Base-by-base conservation (phyloP, 2,888 invertebrate species). In the Pachydiplax longipennis region DNA sequence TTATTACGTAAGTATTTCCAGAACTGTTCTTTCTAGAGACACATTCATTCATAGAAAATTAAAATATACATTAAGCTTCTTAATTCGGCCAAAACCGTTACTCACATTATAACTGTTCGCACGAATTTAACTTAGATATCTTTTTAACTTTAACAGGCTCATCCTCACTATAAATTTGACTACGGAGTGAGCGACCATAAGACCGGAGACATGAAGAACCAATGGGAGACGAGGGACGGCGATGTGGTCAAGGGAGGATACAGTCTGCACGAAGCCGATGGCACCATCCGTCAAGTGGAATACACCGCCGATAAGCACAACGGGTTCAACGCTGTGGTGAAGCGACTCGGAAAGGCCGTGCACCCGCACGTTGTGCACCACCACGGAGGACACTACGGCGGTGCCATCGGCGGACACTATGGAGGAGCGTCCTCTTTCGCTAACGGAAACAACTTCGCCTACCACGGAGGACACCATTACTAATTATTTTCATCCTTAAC, bases 201-300 rank as follows among this genome's bases (percentile, higher is more conserved):
- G 92, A 96, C 96, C 13, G 97, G 96, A n/a, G 96, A 96, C 93
- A 95, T 96, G 91, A 96, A 96, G 93, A 96, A 96, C 48, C 96
- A 96, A 92, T 95, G 95, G 82, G 96, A 96, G 93, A 95, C 96
- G 92, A 95, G 96, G 92, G 96, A 96, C 93, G 97, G 97, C 6
- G 96, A 97, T 93, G 96, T 96, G 18, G 97, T 97, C 37, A 96
- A 96, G 94, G 97, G 97, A 93, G 95, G 95, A 31, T 96, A 96
- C 93, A 95, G 95, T 91, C 94, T 96, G 13, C 94, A 96, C 53
- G 96, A 96, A 92, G 96, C 96, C 18, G 96, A 96, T 92, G 96
- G 96, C 92, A 95, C 96, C 83, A 94, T 95, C 91, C 94, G 96
- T 92, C 94, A 95, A 73, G 96, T 96, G 44, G 95, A 96, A 92